Base-by-base conservation (phyloP, 2,113 vertebrate species). In the Myrmecobius fasciatus region DNA sequence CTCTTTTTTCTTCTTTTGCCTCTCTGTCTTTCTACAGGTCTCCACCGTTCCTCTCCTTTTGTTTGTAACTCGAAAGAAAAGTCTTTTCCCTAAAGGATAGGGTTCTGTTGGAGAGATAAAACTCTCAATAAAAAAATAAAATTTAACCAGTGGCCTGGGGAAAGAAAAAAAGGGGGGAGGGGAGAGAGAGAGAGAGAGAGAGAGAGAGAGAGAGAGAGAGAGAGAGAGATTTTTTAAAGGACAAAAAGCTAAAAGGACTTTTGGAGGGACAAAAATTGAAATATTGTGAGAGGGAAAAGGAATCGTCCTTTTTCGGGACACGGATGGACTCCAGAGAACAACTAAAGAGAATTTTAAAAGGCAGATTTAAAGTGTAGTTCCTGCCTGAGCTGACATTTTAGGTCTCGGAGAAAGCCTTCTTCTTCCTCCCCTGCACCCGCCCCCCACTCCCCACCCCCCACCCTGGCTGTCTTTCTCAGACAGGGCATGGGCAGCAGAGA, bases 321-420 rank as follows among this genome's bases (percentile, higher is more conserved):
- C 31, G 25, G 89, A 90, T 7, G 47, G 47, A 6, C 47, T 51
- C 25, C 9, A 90, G 47, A 49, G 89, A 93, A 91, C 12, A 97
- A 97, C 94, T 97, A 97, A 98, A 97, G 96, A 97, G 97, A 92
- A 94, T 91, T 26, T 0, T 93, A 92, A 89, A 94, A 51, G 91
- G 28, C 26, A 46, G 94, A 96, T 96, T 91, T 75, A 94, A 92
- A 95, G 97, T 88, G 95, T 94, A 93, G 90, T 90, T 96, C 94
- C 92, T 92, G 91, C 93, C 92, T 97, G 25, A 92, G 96, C 93
- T 28, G 95, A 96, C 96, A 96, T 96, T 46, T 96, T 97, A 95
- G 92, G 90, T 94, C 51, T 96, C 46, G 28, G 60, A 60, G 93
- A 11, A 92, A 90, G 91, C 91, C 96, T 95, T 95, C 91, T 67